These are phyloP conservation scores for Ceriagrion tenellum DNA, from an alignment of 2,888 invertebrate species.

Conservation along the genomic window DNA sequence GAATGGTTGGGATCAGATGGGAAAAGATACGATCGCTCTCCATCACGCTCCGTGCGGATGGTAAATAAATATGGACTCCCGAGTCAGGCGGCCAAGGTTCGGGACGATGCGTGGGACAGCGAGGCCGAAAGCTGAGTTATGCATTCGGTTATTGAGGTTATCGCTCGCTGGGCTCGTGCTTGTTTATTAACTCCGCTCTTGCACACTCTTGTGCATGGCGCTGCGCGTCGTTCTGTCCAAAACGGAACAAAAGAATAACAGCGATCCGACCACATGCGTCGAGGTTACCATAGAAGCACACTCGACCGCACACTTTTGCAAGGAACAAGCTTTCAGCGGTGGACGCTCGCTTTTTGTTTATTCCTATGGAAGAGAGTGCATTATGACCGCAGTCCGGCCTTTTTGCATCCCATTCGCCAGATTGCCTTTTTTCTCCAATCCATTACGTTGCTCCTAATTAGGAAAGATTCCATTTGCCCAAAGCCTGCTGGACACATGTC, in stretches of 20 bases:
- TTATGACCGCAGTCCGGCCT: not conserved
- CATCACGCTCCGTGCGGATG: too few relatives aligned
- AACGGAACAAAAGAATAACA: not conserved
- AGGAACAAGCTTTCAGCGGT: not conserved
- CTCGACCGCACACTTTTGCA: not conserved
- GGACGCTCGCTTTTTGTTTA: not conserved
- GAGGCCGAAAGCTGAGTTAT: not conserved
- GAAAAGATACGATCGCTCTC: too few relatives aligned
- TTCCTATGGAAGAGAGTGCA: not conserved
- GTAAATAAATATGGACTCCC: not conserved
- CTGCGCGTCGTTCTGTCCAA: not conserved
- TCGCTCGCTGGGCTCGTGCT: not conserved
- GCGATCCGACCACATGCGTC: not conserved
- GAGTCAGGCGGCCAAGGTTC: not conserved
- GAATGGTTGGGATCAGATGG: too few relatives aligned
- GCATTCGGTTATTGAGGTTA: slow-evolving; percentile 18
- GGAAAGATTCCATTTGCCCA: not conserved
- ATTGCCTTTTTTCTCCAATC: not conserved
- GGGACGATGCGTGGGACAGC: not conserved
- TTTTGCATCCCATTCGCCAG: not conserved
- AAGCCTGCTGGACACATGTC: too few relatives aligned
- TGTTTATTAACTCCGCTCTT: not conserved
- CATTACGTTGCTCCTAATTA: not conserved
- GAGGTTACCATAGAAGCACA: not conserved
- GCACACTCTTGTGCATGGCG: not conserved